Base-by-base conservation (phyloP, 2,888 invertebrate genomes). In the Autographa pulchrina region DNA sequence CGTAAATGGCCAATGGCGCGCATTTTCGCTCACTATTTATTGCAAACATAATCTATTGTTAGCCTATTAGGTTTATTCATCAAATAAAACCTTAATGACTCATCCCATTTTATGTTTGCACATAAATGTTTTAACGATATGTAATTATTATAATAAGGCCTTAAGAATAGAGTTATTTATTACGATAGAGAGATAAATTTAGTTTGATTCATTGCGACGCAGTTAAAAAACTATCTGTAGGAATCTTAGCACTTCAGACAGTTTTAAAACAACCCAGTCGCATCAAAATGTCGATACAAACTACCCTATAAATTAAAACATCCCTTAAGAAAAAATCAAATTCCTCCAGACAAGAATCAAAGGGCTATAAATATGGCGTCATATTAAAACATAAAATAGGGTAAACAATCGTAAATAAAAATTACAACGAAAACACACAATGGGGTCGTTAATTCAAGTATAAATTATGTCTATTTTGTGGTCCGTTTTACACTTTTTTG, bases 351-450 rank as follows among this genome's bases (percentile, higher is more conserved):
- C 86, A 89, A 91, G 89, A 89, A 92, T 91, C 88, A 87, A 92
- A 88, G 43, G 82, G 75, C 89, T 85, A 94, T 95, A 95, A 95
- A 95, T 94, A 92, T 87, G 73, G 87, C 82, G 86, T 85, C 92
- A 91, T 95, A 95, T 95, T 95, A 95, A 95, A 95, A 95, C 95
- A 95, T 95, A 95, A 95, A 95, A 92, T 92, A 92, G 92, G 91
- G 91, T 95, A 95, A 96, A 95, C 95, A 96, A 95, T 94, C 94
- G 92, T 96, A 95, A 96, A 96, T 96, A 95, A 95, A 94, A 91
- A 94, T 94, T 92, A 94, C 92, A 94, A 89, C 90, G 87, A 93
- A 94, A 92, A 90, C 91, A 92, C 89, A 95, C 94, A 94, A 94
- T 91, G 88, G 88, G 85, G 79, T 92, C 93, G 90, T 95, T 94